A percentile compares a stretch with the other conserved stretches of the same genome.
Evolutionary conservation across 2,113 vertebrate species (phyloP).

Genomic region (Oryzias woworae): DNA sequence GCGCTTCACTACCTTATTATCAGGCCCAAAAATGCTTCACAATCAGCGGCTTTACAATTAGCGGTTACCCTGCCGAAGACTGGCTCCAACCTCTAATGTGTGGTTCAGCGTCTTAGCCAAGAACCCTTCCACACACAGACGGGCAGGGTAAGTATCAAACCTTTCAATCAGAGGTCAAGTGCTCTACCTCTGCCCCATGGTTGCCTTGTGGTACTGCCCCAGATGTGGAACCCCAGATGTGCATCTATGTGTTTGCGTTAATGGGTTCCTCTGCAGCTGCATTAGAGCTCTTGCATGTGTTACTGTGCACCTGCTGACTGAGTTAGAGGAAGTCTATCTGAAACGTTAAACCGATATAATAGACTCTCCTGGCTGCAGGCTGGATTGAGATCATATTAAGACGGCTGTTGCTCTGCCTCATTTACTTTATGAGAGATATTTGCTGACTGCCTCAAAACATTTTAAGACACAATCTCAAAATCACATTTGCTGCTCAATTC

Average conservation of each 20-base stretch:
- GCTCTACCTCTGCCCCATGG: background rate
- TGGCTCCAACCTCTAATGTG: too few relatives aligned
- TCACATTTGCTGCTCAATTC: conserved; percentile 7
- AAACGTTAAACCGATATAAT: conserved; percentile 40
- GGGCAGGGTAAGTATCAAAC: too few relatives aligned
- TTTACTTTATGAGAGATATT: conserved; percentile 43
- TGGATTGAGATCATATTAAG: conserved; percentile 33
- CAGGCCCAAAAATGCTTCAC: too few relatives aligned
- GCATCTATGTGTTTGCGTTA: conserved; percentile 8
- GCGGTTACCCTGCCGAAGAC: too few relatives aligned
- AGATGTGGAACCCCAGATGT: conserved; percentile 6
- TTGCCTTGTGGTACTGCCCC: background rate
- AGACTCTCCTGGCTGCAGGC: conserved; percentile 26
- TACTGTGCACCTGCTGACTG: conserved; percentile 35
- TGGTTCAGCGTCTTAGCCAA: too few relatives aligned
- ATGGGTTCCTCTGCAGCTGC: conserved; percentile 6
- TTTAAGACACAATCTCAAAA: conserved; percentile 4
- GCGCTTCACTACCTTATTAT: too few relatives aligned
- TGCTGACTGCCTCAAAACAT: conserved; percentile 15
- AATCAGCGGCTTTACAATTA: too few relatives aligned
- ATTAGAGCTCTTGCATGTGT: conserved; percentile 35
- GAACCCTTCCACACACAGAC: too few relatives aligned
- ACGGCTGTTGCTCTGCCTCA: conserved; percentile 40
- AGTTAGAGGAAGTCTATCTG: conserved; percentile 44
- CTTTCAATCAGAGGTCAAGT: too few relatives aligned